These are phyloP conservation scores for Contarinia nasturtii DNA, from an alignment of 1,140 invertebrate genomes.

Conservation along the genomic window DNA sequence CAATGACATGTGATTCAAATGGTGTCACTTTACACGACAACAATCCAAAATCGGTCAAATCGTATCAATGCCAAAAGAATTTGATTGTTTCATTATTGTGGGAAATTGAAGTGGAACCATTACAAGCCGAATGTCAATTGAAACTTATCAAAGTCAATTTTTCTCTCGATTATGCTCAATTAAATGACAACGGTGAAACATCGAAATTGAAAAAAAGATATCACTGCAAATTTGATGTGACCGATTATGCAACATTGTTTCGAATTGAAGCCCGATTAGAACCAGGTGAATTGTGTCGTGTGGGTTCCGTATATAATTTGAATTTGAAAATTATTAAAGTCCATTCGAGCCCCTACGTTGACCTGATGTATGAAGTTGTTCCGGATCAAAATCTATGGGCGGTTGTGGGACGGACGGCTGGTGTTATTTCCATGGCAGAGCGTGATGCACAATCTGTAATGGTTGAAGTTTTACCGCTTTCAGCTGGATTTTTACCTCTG, in stretches of 20 bases:
- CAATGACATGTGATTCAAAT: slow-evolving; percentile 30
- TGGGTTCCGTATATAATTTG: slow-evolving; percentile 71
- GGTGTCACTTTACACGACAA: slow-evolving; percentile 38
- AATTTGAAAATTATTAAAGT: slow-evolving; percentile 48
- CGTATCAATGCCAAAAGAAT: slow-evolving; percentile 15
- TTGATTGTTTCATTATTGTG: slow-evolving; percentile 65
- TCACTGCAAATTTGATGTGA: slow-evolving; percentile 34
- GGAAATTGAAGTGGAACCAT: slow-evolving; percentile 47
- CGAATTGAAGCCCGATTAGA: slow-evolving; percentile 63
- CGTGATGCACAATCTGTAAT: slow-evolving; percentile 50
- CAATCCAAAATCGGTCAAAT: slow-evolving; percentile 30
- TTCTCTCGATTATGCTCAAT: slow-evolving; percentile 39
- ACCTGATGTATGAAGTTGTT: slow-evolving; percentile 83
- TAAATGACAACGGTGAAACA: slow-evolving; percentile 13
- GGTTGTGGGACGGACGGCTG: slow-evolving; percentile 68
- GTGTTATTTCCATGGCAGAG: slow-evolving; percentile 60
- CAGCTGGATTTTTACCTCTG: slow-evolving; percentile 70
- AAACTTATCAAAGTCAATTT: slow-evolving; percentile 48
- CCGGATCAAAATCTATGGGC: slow-evolving; percentile 85
- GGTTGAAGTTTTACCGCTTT: slow-evolving; percentile 79
- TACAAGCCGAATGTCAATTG: slow-evolving; percentile 25
- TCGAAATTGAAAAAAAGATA: slow-evolving; percentile 22
- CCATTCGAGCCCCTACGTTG: slow-evolving; percentile 25
- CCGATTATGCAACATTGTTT: slow-evolving; percentile 55
- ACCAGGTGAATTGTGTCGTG: slow-evolving; percentile 68